Evolutionary conservation across 2,888 invertebrate genomes (phyloP), one percentile per base, ranked within the genome.

Genomic region (Archips crataeganus): DNA sequence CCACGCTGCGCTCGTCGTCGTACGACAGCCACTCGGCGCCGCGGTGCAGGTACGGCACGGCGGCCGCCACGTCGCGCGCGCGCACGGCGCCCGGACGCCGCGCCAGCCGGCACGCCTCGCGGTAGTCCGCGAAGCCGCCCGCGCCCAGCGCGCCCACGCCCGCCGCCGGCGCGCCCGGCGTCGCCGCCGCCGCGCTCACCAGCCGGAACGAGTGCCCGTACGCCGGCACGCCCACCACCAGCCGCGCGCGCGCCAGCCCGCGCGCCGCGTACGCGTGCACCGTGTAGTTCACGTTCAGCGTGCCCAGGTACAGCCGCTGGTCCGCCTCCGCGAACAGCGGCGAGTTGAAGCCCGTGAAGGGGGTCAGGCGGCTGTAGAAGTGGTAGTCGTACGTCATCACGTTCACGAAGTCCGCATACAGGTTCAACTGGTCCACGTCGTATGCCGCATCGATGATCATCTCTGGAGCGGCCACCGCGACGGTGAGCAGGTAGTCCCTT

Each of bases 341-440:
- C 0, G 98, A 95, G 89, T 99, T 98, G 13, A 98, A 93, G 0
- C 98, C 97, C 23, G 98, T 98, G 79, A 98, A 96, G 0, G 98
- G 98, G 1, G 97, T 96, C 76, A 95, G 95, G 85, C 95, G 95
- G 4, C 96, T 95, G 83, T 95, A 98, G 83, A 96, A 97, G 87
- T 98, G 98, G 84, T 96, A 98, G 87, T 99, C 98, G 85, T 99
- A 99, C 0, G 97, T 95, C 98, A 98, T 98, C n/a, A 99, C 84
- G 87, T 98, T 98, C 0, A 98, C 95, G 91, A 96, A 98, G 88
- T 98, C 98, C 0, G 97, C 96, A 85, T 97, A 98, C 95, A 96
- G 92, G 79, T 97, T 97, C 75, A 98, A 94, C 85, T 97, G 96
- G 32, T 95, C 94, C 11, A 98, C 95, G 86, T 98, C 96, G 87